Percentiles rank a stretch among this genome's conserved stretches.
Evolutionary conservation across 2,797 vertebrate genomes (phyloP).

Genomic region (Alca torda): DNA sequence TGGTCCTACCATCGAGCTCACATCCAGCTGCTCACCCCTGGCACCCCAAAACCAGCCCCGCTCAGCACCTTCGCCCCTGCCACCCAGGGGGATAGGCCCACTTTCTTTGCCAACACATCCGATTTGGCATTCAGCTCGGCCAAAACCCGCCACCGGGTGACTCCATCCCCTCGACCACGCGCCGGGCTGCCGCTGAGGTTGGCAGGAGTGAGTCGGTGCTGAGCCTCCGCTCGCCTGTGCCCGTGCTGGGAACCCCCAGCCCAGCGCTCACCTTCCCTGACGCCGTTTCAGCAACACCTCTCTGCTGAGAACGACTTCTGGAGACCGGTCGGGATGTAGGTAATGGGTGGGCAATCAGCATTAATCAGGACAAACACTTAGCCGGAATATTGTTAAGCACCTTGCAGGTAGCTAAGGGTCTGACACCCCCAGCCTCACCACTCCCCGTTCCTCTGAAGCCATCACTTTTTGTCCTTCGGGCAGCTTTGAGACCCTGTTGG

Average conservation of each 20-base stretch:
- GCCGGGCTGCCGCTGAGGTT: not conserved
- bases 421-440: not conserved
- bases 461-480: not conserved
- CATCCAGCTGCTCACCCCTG: not conserved
- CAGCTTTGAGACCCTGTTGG: not conserved
- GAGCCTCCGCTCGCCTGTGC: not conserved
- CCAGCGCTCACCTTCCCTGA: not conserved
- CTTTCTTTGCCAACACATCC: not conserved
- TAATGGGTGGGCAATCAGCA: not conserved
- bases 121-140: not conserved
- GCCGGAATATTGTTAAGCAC: not conserved
- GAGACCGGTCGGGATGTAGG: not conserved
- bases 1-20: not conserved
- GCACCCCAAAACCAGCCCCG: not conserved
- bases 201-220: accelerated
- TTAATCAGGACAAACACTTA: not conserved
- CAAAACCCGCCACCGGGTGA: not conserved
- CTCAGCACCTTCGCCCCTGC: not conserved
- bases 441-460: not conserved
- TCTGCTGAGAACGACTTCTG: not conserved
- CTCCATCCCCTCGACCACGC: not conserved
- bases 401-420: not conserved
- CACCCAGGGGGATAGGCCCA: not conserved
- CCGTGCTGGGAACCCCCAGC: not conserved
- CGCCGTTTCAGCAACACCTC: not conserved